These are phyloP conservation scores for Dicerorhinus sumatrensis DNA, from an alignment of 2,113 vertebrate species.

Conservation along the genomic window DNA sequence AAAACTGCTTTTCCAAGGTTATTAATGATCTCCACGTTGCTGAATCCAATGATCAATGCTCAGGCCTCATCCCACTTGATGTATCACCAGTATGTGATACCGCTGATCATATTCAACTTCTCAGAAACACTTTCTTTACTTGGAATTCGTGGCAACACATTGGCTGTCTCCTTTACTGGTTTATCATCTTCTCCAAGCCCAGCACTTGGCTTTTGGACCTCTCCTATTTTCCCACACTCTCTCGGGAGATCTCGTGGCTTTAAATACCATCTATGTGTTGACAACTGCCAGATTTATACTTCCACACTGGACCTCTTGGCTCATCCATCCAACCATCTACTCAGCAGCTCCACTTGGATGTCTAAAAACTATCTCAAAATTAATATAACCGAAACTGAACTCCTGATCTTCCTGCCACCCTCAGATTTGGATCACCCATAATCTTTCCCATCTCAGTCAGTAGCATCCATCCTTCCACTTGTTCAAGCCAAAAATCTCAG, in stretches of 20 bases:
- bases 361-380: slow-evolving; percentile 16
- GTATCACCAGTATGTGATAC: not conserved
- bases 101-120: not conserved
- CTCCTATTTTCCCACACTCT: not conserved
- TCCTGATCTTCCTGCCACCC: not conserved
- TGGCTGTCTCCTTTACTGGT: not conserved
- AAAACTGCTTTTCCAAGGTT: not conserved
- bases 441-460: not conserved
- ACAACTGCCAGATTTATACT: not conserved
- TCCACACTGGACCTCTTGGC: not conserved
- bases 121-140: not conserved
- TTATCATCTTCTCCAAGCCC: not conserved
- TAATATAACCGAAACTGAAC: not conserved
- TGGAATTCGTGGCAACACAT: not conserved
- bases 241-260: not conserved
- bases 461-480: not conserved
- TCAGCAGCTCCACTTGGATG: not conserved
- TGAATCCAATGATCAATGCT: not conserved
- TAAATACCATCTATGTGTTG: not conserved
- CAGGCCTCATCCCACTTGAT: not conserved
- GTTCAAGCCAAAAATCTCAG: not conserved
- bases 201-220: not conserved
- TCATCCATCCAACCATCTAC: not conserved
- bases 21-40: not conserved
- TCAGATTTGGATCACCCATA: not conserved